Evolutionary conservation across 2,888 invertebrate genomes (phyloP).

Genomic region (Syrphus vitripennis): DNA sequence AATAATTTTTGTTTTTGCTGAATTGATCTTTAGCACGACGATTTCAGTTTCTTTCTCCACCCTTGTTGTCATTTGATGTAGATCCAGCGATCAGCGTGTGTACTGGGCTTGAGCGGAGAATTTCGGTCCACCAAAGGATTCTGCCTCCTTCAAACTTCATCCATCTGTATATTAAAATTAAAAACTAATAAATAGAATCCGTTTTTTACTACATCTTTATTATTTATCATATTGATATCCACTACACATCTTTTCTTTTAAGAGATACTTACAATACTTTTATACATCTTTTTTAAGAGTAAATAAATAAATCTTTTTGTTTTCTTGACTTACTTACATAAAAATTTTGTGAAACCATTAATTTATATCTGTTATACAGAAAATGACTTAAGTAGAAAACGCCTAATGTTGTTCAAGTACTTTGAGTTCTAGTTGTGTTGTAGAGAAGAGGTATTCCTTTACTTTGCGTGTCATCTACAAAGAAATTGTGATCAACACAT

Average conservation of each 20-base stretch:
- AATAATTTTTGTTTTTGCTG: no score
- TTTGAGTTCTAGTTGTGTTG: constrained; percentile 54
- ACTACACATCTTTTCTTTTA: background rate
- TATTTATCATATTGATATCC: no score
- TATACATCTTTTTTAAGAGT: background rate
- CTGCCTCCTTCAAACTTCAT: no score
- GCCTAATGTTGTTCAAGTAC: constrained; percentile 8
- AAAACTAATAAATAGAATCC: no score
- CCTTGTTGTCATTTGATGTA: no score
- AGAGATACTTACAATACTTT: background rate
- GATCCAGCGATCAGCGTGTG: no score
- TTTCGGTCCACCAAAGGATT: no score
- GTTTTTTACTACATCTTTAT: no score
- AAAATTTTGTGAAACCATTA: constrained; percentile 51
- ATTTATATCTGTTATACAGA: background rate
- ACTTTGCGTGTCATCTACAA: constrained; percentile 58
- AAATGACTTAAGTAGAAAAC: background rate
- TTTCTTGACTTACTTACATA: background rate
- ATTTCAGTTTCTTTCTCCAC: no score
- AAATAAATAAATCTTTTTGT: background rate
- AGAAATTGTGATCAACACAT: background rate
- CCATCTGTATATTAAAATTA: no score
- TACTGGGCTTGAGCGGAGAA: no score
- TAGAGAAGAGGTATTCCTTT: constrained; percentile 63
- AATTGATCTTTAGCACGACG: no score